Percentiles rank a stretch among this genome's conserved stretches.
These are phyloP conservation scores for Congeria kusceri DNA, from an alignment of 2,888 invertebrate genomes.

Conservation along the genomic window DNA sequence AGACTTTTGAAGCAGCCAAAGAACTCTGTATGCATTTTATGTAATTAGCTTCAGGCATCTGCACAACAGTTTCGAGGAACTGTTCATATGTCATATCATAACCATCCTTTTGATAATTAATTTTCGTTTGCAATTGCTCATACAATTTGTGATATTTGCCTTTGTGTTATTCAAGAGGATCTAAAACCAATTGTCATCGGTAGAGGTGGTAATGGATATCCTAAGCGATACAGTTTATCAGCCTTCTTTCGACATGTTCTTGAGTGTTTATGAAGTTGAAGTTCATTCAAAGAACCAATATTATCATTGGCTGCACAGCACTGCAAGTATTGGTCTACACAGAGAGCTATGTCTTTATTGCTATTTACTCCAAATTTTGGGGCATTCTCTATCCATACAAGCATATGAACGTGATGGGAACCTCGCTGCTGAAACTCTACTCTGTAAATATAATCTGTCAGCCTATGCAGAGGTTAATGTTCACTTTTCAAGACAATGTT, in stretches of 20 bases:
- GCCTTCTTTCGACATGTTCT: constrained; percentile 48
- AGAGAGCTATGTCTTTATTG: too few relatives aligned
- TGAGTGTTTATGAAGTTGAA: constrained; percentile 61
- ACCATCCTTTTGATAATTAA: constrained; percentile 18
- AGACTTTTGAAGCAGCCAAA: constrained; percentile 47
- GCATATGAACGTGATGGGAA: constrained; percentile 61
- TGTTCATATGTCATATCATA: constrained; percentile 32
- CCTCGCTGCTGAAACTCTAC: constrained; percentile 58
- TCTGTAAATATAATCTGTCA: constrained; percentile 48
- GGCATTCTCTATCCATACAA: constrained; percentile 56
- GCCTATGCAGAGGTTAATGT: constrained; percentile 37
- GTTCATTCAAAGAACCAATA: constrained; percentile 23
- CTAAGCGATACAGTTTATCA: not conserved
- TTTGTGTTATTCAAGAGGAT: constrained; percentile 36
- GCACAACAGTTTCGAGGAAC: constrained; percentile 23
- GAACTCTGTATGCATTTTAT: constrained; percentile 48
- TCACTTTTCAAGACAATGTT: constrained; percentile 49
- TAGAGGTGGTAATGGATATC: constrained; percentile 17
- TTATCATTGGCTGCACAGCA: constrained; percentile 13
- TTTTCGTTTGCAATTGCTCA: not conserved
- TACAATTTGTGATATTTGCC: constrained; percentile 20
- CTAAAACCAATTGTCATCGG: constrained; percentile 31
- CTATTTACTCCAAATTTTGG: constrained; percentile 32
- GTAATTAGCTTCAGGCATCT: constrained; percentile 42
- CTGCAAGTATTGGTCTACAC: too few relatives aligned